Percentiles rank a stretch among this genome's conserved stretches.
Conservation (phyloP, 2,888 invertebrate species). For the Ganaspis brasiliensis region DNA sequence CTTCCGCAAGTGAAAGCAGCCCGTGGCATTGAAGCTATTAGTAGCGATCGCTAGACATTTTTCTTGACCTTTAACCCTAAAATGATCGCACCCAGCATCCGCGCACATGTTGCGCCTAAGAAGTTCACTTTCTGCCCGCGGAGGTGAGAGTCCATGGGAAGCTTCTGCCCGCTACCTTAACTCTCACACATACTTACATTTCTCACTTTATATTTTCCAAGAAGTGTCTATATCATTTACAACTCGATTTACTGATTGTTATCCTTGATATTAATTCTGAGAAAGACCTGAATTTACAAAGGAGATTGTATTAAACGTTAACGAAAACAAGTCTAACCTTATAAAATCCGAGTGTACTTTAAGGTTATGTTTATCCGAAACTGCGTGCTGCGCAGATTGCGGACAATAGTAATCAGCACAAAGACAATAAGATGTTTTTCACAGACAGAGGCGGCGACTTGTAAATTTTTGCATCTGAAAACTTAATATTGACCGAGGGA, state of each 20-base stretch:
- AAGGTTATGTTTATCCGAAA: no score
- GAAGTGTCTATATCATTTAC: conserved; percentile 55
- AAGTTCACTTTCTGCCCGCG: conserved; percentile 78
- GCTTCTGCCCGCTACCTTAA: conserved; percentile 76
- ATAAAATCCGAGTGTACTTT: no score
- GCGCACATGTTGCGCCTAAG: conserved; percentile 61
- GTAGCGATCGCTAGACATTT: conserved; percentile 68
- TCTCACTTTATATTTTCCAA: conserved; percentile 56
- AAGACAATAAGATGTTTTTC: no score
- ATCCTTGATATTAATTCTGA: not conserved
- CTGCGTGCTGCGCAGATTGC: no score
- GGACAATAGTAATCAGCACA: no score
- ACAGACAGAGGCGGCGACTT: no score
- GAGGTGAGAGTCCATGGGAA: conserved; percentile 80
- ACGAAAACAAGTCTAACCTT: no score
- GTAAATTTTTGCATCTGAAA: no score
- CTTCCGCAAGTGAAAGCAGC: conserved; percentile 71
- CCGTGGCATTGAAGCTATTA: conserved; percentile 71
- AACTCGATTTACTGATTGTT: conserved; percentile 46
- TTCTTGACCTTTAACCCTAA: conserved; percentile 74
- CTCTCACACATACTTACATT: conserved; percentile 51
- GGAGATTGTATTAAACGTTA: no score
- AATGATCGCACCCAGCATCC: conserved; percentile 68
- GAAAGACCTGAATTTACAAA: not conserved
- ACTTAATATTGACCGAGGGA: no score